Base-by-base conservation (phyloP, 1,140 invertebrate genomes). In the Drosophila paulistorum region DNA sequence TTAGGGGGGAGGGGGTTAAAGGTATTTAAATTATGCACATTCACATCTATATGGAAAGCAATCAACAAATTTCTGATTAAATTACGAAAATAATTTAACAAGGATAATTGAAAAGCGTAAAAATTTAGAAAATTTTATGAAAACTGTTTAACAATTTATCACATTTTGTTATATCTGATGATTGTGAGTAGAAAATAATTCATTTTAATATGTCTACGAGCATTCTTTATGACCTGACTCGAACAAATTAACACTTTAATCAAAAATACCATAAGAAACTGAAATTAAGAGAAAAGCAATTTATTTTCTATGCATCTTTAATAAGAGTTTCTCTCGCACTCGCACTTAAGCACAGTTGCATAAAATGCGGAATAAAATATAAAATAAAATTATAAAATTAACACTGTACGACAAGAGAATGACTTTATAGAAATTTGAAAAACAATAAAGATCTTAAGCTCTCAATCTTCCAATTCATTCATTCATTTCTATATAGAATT, bases 1-100 rank as follows among this genome's bases (percentile, higher is more conserved):
- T 51, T 51, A 51, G 45, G 17, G 30, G 30, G 30, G 37, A 3
- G 30, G 30, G 45, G 11, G 20, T n/a, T n/a, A 51, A 23, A 39
- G 37, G 37, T 39, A 39, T 39, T 39, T 13, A 39, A 39, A 39
- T 39, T 39, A 39, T 39, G 10, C 20, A 20, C 20, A 45, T 14
- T 14, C 7, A 45, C 7, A 45, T 14, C 1, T 7, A 23, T 11
- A 51, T 51, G 45, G 23, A 11, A 39, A 39, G 37, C 37, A 39
- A 39, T 39, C 37, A 39, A 51, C 45, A 11, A 20, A 51, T 23
- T 10, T 1, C 9, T 51, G 45, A 23, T 51, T 51, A 20, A 51
- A 51, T 51, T 51, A 51, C 17, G 3, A 23, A 51, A 23, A 14
- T 51, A 51, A 51, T 51, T 51, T 23, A 23, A 51, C 17, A 51